Percentiles rank a stretch among this genome's conserved stretches.
Conservation (phyloP, 2,888 invertebrate species). For the Scaptomyza parva region DNA sequence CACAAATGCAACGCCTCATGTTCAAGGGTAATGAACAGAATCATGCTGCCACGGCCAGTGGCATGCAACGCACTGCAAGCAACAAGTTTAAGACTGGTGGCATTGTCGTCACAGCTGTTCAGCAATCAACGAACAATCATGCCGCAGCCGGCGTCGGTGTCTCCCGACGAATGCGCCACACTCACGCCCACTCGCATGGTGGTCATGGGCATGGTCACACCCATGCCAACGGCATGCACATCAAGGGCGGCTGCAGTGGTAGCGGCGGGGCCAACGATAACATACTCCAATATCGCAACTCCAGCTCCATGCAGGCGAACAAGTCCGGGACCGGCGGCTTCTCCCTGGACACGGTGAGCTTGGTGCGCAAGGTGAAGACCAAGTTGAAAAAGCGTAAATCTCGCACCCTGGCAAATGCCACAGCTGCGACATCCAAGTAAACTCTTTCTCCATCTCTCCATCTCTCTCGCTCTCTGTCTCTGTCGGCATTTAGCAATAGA, state of each 20-base stretch:
- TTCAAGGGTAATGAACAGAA: constrained; percentile 33
- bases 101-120: constrained; percentile 87
- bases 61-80: constrained; percentile 33
- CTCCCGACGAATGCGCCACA: constrained; percentile 50
- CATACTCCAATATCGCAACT: constrained; percentile 34
- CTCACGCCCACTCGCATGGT: constrained; percentile 5
- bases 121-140: constrained; percentile 44
- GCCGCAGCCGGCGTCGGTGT: constrained; percentile 14
- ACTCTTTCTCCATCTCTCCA: not conserved
- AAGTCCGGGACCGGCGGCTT: constrained; percentile 40
- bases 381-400: constrained; percentile 81
- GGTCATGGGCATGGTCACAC: constrained; percentile 25
- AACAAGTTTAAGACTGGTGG: constrained; percentile 87
- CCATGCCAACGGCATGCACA: constrained; percentile 37
- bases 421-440: constrained; percentile 25
- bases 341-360: constrained; percentile 86
- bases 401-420: constrained; percentile 41
- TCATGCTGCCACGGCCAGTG: constrained; percentile 15
- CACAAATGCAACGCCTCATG: constrained; percentile 41
- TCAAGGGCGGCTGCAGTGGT: constrained; percentile 22
- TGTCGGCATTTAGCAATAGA: not conserved
- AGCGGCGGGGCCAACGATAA: constrained; percentile 22
- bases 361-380: constrained; percentile 81
- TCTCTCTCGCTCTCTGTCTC: not conserved
- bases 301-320: constrained; percentile 4